Conservation (phyloP, 1,140 invertebrate species). For the Drosophila murphyi region DNA sequence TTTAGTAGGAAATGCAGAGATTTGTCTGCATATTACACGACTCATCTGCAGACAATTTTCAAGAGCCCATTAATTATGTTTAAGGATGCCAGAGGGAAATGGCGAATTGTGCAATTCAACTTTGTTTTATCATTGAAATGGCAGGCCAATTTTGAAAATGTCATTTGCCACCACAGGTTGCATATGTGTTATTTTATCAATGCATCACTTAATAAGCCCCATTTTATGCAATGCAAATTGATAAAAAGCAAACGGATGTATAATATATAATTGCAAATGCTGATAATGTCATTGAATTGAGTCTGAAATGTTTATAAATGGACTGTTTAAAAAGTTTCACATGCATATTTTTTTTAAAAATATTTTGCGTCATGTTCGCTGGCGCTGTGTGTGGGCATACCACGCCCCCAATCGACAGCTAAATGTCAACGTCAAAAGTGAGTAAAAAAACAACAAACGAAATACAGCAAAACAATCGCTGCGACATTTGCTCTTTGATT, state of each 20-base stretch:
- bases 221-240: constrained; percentile 10
- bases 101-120: constrained; percentile 10
- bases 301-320: too few species aligned
- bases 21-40: constrained; percentile 49
- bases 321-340: too few species aligned
- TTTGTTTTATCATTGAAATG: constrained; percentile 11
- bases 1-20: constrained; percentile 29
- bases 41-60: constrained; percentile 48
- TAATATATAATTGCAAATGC: too few species aligned
- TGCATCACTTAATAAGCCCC: background rate
- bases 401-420: too few species aligned
- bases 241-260: background rate
- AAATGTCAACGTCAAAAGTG: too few species aligned
- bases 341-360: too few species aligned
- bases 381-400: too few species aligned
- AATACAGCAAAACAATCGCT: background rate
- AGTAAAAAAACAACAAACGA: background rate
- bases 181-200: constrained; percentile 22
- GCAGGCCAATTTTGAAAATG: constrained; percentile 1
- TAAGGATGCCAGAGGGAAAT: background rate
- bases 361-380: too few species aligned
- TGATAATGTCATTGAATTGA: too few species aligned
- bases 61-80: constrained; percentile 48
- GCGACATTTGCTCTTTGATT: background rate
- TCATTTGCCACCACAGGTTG: constrained; percentile 14